Evolutionary conservation across 2,797 vertebrate genomes (phyloP).

Genomic region (Cryptoprocta ferox): DNA sequence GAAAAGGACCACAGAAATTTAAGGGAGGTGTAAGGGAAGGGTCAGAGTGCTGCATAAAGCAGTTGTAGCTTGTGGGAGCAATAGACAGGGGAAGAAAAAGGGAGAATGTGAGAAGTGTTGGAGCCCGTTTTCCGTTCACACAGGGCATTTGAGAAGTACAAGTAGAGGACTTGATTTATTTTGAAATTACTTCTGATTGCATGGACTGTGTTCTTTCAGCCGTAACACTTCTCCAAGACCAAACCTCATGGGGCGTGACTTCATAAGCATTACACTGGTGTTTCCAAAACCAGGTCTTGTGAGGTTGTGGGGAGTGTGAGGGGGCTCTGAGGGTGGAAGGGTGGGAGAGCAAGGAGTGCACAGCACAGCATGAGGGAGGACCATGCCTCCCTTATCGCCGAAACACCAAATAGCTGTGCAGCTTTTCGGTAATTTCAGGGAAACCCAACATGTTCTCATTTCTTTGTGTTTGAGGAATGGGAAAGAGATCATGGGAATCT

Average conservation of each 20-base stretch:
- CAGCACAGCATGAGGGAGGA: neutral
- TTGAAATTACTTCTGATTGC: conserved; percentile 62
- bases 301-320: neutral
- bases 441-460: neutral
- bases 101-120: neutral
- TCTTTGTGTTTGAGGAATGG: neutral
- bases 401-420: neutral
- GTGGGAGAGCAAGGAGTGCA: neutral
- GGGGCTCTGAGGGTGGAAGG: neutral
- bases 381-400: no score
- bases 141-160: neutral
- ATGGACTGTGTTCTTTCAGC: conserved; percentile 63
- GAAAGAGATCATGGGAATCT: neutral
- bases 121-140: neutral
- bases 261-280: conserved; percentile 60
- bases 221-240: conserved; percentile 41
- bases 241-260: conserved; percentile 58
- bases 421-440: neutral
- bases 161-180: conserved; percentile 57
- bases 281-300: conserved; percentile 53
- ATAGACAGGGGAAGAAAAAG: neutral
- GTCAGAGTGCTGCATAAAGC: neutral
- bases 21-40: neutral
- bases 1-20: neutral
- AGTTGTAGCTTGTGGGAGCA: neutral